Evolutionary conservation across 2,113 vertebrate species (phyloP).

Genomic region (Macrotis lagotis): DNA sequence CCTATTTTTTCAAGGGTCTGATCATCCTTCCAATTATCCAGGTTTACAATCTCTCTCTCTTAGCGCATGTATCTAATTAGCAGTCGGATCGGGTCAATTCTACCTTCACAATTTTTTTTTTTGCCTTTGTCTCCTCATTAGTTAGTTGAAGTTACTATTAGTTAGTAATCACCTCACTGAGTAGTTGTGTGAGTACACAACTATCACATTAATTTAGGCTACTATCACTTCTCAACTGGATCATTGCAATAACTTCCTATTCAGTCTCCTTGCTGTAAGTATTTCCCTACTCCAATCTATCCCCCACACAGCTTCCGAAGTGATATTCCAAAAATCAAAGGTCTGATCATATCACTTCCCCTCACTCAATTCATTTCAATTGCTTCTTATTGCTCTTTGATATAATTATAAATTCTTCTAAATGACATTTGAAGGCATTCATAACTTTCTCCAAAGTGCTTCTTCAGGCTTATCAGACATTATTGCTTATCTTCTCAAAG

Average conservation of each 20-base stretch:
- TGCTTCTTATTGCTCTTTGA: not conserved
- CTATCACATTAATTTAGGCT: not conserved
- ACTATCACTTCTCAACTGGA: not conserved
- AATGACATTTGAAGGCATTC: not conserved
- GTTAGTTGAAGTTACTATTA: not conserved
- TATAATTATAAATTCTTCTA: not conserved
- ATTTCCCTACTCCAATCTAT: not conserved
- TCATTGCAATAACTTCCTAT: not conserved
- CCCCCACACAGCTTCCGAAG: not conserved
- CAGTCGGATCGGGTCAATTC: not conserved
- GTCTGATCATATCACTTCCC: not conserved
- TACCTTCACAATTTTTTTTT: not conserved
- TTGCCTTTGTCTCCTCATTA: not conserved
- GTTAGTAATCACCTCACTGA: not conserved
- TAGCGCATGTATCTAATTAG: not conserved
- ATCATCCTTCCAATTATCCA: not conserved
- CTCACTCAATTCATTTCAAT: not conserved
- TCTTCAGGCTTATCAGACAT: not conserved
- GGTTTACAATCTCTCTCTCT: not conserved
- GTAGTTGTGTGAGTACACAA: not conserved
- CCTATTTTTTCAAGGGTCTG: not conserved
- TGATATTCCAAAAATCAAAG: not conserved
- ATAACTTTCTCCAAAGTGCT: not conserved
- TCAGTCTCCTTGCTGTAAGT: not conserved
- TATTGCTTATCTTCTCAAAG: not conserved